Base-by-base conservation (phyloP, 2,797 vertebrate species). In the Emydoidea blandingii region DNA sequence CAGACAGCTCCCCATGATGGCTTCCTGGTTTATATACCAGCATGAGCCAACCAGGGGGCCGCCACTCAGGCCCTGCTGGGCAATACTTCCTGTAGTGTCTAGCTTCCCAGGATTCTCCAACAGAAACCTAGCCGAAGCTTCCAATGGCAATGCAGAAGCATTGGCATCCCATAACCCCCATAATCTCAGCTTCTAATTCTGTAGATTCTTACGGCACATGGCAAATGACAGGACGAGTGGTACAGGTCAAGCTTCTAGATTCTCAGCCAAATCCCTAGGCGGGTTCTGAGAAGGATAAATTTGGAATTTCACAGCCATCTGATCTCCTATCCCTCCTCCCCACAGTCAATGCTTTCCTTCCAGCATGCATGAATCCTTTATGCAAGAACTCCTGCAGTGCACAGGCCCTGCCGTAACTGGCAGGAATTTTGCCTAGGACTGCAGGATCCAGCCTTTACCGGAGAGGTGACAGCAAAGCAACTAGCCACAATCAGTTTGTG, bases 401-500 rank as follows among this genome's bases (percentile, higher is more conserved):
- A 41, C 52, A 25, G n/a, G 52, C 21, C 19, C 37, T 11, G n/a
- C 34, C 12, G 8, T 15, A 44, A 31, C 85, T 16, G 27, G 34
- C 72, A 50, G 44, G 6, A 10, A 14, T 5, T 4, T 57, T 44
- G 31, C 85, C 4, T 31, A 15, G 3, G 37, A 37, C 54, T 16
- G 41, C 68, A 68, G 72, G 23, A 29, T 76, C 4, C 65, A 29
- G 12, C 41, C 49, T 44, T 31, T 11, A 5, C 49, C 31, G 19
- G 5, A 65, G 49, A 34, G 25, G 16, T 29, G 11, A 78, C 3
- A 82, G 29, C n/a, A 44, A 54, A 78, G 79, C 49, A 78, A 78
- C 29, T 2, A 0, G 19, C 25, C 53, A 19, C 18, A 1, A 18
- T 79, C 37, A 41, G 6, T 25, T 21, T 59, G 31, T 41, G n/a